These are phyloP conservation scores for Psococerastis gibbosa DNA, from an alignment of 2,888 invertebrate genomes.

Conservation along the genomic window DNA sequence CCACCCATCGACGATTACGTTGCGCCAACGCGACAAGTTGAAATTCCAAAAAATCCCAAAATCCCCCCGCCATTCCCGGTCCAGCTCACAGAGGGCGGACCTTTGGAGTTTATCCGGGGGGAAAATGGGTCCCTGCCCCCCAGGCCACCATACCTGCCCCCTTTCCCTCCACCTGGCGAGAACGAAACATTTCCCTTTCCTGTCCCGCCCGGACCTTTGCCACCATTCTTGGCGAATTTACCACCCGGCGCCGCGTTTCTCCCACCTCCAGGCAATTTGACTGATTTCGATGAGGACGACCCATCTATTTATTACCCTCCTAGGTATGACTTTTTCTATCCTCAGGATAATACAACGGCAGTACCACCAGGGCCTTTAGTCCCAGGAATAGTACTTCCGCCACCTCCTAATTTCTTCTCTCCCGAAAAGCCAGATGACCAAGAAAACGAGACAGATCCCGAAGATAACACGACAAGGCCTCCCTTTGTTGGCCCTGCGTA, in stretches of 20 bases:
- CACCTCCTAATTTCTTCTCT: constrained; percentile 73
- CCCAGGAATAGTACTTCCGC: constrained; percentile 72
- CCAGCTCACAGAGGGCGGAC: constrained; percentile 68
- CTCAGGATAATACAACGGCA: constrained; percentile 49
- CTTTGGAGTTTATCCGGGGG: constrained; percentile 62
- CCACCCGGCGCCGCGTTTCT: constrained; percentile 43
- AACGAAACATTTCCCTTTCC: constrained; percentile 21
- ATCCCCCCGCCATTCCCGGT: constrained; percentile 88
- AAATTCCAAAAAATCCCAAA: constrained; percentile 60
- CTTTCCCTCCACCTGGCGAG: constrained; percentile 25
- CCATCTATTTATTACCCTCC: constrained; percentile 82
- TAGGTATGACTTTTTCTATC: constrained; percentile 73
- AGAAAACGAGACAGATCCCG: constrained; percentile 23
- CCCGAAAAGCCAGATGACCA: constrained; percentile 33
- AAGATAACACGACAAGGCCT: constrained; percentile 18
- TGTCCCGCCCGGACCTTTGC: constrained; percentile 33
- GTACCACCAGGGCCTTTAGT: constrained; percentile 73
- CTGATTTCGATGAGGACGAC: constrained; percentile 76
- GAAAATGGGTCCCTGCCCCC: constrained; percentile 50
- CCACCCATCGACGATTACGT: constrained; percentile 67
- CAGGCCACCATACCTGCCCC: constrained; percentile 34
- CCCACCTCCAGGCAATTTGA: constrained; percentile 35
- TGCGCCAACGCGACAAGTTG: constrained; percentile 67
- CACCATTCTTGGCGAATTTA: constrained; percentile 25
- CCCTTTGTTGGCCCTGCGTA: constrained; percentile 1